Evolutionary conservation across 2,113 vertebrate species (phyloP).

Genomic region (Gymnarchus niloticus): DNA sequence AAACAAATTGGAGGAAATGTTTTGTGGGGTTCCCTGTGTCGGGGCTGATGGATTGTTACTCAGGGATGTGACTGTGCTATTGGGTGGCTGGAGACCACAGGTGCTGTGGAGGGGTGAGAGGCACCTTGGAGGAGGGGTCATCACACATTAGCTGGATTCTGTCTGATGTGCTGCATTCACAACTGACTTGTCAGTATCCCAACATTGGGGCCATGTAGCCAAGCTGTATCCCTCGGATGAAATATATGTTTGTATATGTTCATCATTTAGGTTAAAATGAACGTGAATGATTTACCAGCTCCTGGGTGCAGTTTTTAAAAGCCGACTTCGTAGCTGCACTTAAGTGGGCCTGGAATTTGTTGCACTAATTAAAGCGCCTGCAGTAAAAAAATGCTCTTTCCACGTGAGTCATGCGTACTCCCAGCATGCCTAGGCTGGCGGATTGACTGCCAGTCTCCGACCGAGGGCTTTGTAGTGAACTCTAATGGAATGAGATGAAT

Average conservation of each 20-base stretch:
- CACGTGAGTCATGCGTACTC: background rate
- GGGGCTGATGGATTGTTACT: constrained; percentile 38
- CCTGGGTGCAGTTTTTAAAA: background rate
- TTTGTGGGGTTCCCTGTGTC: constrained; percentile 38
- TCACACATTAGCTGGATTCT: background rate
- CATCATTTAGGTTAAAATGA: too few species aligned
- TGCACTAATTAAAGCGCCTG: background rate
- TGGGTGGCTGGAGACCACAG: constrained; percentile 35
- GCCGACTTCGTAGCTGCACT: background rate
- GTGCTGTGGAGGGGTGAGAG: constrained; percentile 29
- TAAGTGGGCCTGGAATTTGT: background rate
- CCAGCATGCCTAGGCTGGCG: background rate
- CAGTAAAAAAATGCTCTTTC: background rate
- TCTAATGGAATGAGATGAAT: background rate
- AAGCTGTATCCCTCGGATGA: background rate
- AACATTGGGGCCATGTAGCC: background rate
- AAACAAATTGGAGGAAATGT: constrained; percentile 43
- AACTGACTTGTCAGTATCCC: background rate
- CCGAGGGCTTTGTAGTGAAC: background rate
- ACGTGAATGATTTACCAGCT: background rate
- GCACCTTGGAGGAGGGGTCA: background rate
- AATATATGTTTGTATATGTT: background rate
- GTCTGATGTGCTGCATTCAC: background rate
- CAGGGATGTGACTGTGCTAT: constrained; percentile 32
- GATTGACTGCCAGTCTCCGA: background rate